These are phyloP conservation scores for Dasysyrphus albostriatus DNA, from an alignment of 2,888 invertebrate species.

Conservation along the genomic window DNA sequence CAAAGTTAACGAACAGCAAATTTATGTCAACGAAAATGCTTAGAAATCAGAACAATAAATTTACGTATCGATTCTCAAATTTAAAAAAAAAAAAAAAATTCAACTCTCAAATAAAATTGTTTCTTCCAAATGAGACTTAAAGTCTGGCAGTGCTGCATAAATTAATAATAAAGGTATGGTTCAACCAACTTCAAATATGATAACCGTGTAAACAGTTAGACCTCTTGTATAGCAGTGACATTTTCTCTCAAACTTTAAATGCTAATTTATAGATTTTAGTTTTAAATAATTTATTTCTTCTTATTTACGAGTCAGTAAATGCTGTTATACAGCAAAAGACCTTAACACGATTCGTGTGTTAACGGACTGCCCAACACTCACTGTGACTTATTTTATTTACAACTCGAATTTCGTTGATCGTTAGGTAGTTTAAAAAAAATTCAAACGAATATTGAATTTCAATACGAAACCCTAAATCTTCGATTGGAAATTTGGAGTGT, in stretches of 20 bases:
- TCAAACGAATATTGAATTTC: constrained; percentile 21
- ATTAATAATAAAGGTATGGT: background rate
- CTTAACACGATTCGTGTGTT: background rate
- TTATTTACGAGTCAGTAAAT: background rate
- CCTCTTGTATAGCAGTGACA: background rate
- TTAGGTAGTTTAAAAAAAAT: constrained; percentile 4
- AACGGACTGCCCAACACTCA: constrained; percentile 19
- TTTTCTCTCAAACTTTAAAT: background rate
- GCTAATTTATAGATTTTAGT: constrained; percentile 11
- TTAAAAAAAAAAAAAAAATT: too few species aligned
- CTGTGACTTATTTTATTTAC: constrained; percentile 14
- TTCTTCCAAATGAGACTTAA: constrained; percentile 10
- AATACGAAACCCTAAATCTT: constrained; percentile 9
- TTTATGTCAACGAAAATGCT: constrained; percentile 15
- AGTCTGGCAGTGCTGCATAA: constrained; percentile 29
- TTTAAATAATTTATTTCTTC: background rate
- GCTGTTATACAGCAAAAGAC: background rate
- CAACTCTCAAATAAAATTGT: background rate
- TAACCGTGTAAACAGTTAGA: background rate
- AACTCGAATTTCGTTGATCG: background rate
- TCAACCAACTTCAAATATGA: constrained; percentile 1
- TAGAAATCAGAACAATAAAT: background rate
- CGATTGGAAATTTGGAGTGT: background rate
- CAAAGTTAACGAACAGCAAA: background rate
- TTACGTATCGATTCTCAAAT: background rate